Evolutionary conservation across 2,113 vertebrate species (phyloP).

Genomic region (Brachypteracias leptosomus): DNA sequence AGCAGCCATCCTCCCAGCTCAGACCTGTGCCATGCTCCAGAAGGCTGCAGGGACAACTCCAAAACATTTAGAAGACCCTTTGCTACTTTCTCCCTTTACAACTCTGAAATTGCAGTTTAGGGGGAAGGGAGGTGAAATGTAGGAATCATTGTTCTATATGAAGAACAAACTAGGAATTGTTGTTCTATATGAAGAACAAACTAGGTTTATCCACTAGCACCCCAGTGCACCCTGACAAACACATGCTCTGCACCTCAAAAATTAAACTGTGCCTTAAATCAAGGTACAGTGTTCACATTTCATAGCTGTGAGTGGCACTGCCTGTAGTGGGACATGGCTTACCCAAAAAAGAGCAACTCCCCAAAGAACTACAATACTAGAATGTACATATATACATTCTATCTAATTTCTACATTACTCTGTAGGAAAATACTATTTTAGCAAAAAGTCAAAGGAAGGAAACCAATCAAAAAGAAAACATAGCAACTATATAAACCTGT

Average conservation of each 20-base stretch:
- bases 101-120: accelerated
- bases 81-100: not conserved
- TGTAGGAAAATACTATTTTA: not conserved
- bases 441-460: not conserved
- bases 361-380: not conserved
- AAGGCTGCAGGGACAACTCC: not conserved
- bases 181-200: not conserved
- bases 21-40: not conserved
- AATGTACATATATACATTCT: accelerated
- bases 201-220: not conserved
- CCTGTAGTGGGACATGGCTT: accelerated
- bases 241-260: not conserved
- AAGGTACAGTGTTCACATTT: accelerated
- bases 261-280: not conserved
- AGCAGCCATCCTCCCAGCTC: not conserved
- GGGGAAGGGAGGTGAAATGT: not conserved
- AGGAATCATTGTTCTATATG: not conserved
- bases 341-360: not conserved
- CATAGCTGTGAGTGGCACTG: not conserved
- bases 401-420: not conserved
- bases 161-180: not conserved
- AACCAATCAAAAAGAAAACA: not conserved
- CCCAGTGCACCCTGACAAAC: not conserved
- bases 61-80: not conserved
- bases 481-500: conserved; percentile 76